Evolutionary conservation across 2,888 invertebrate genomes (phyloP), one percentile per base, ranked within the genome.

Genomic region (Epinotia brunnichana): DNA sequence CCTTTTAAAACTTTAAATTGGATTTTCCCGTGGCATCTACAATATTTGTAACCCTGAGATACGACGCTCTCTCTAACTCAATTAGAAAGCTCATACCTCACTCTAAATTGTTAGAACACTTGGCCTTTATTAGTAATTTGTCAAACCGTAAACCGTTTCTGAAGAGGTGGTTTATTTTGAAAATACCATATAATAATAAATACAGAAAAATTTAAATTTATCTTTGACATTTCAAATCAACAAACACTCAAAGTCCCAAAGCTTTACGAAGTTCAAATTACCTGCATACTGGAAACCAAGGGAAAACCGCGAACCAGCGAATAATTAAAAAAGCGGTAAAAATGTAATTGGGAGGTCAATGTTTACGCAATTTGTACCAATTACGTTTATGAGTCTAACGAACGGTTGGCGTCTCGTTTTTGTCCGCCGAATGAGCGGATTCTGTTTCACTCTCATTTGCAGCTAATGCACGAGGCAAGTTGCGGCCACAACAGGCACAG

Each of bases 381-480:
- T 63, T 61, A 63, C n/a, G 44, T 54, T 63, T 63, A 63, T 56
- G 29, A 68, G 48, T 51, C 57, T 17, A 57, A 56, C 54, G 19
- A 39, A 51, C 21, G 15, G 48, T 48, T 35, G 21, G 21, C 53
- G 53, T 51, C 53, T 72, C 39, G 21, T 21, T 62, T 62, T 62
- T 17, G 24, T 56, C 4, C 62, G 51, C 2, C 11, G 44, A 11
- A 13, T 24, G 44, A 61, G 35, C n/a, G 44, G n/a, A 51, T 61
- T 72, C 41, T 53, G 53, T 66, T 35, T 61, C 62, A 13, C 39
- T 57, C 68, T 59, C 41, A 73, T 63, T 73, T 59, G 63, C 73
- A 39, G 57, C 57, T 69, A 73, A 73, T 63, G 67, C 68, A 62
- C 48, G 19, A 24, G 39, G 72, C 72, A 51, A 68, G 56, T 68